Evolutionary conservation across 2,888 invertebrate genomes (phyloP), one percentile per base, ranked within the genome.

Genomic region (Xylophagus ater): DNA sequence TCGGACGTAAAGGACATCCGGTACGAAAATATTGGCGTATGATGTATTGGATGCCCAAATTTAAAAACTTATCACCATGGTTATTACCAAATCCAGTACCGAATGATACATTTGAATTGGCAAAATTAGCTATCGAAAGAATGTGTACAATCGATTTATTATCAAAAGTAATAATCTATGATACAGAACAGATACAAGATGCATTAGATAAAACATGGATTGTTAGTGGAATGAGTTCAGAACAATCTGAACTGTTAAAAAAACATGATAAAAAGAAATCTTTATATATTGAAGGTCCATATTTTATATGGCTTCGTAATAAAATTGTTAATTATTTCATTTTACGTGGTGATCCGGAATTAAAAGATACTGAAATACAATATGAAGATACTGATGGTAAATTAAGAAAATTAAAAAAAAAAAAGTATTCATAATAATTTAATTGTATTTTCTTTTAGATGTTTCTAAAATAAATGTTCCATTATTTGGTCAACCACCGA

Each of bases 11-110:
- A 47, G 84, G 84, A 1, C 72, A 73, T 54, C 82, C 84, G 0
- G 56, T 83, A 4, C 67, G 82, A 39, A 84, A 81, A 54, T 81
- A 71, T 54, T 80, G 82, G 80, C 69, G 83, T 9, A 82, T 86
- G 81, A 74, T 82, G 76, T 86, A 86, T 53, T 86, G 85, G 86
- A 80, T 84, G 80, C 93, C 96, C 0, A 98, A 97, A 61, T 89
- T 98, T 57, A 86, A 80, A 56, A 80, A 93, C 57, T 61, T 83
- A 1, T 86, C 85, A 39, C 94, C 94, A 1, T 94, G 87, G 83
- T 74, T 74, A 4, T 60, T 86, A 37, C 90, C 89, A 0, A 72
- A 76, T 34, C 73, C 78, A 1, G 58, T 87, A n/a, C 90, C 94
- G 0, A 68, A 71, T 47, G 84, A 88, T 54, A 69, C 76, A 1